phyloP scores from a whole-genome alignment of 2,888 invertebrate species.

The Dicranocentrus wangi region DNA sequence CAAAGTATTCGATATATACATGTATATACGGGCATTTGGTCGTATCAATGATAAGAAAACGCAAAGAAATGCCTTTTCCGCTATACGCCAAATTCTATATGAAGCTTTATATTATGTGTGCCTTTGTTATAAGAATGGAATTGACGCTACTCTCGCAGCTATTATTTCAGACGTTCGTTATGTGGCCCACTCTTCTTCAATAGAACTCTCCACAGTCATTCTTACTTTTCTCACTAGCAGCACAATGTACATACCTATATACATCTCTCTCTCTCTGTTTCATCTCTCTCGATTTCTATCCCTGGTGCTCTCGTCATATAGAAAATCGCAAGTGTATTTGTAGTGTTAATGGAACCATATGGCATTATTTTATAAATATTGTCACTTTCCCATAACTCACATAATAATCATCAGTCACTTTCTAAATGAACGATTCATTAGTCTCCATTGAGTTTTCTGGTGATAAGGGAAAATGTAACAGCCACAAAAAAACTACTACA shows the following conservation, averaged over 20 bases:
- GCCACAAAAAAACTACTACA: background rate
- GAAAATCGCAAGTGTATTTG: conserved; percentile 24
- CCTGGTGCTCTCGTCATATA: no score
- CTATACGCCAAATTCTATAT: background rate
- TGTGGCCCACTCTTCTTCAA: background rate
- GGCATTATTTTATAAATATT: conserved; percentile 58
- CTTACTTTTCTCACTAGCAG: conserved; percentile 17
- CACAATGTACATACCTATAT: background rate
- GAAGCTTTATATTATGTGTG: background rate
- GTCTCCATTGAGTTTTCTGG: conserved; percentile 25
- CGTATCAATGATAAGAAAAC: background rate
- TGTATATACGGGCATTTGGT: background rate
- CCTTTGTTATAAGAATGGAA: conserved; percentile 27
- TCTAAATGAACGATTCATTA: conserved; percentile 46
- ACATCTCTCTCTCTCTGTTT: no score
- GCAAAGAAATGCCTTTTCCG: background rate
- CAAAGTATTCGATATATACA: conserved; percentile 19
- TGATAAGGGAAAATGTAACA: conserved; percentile 7
- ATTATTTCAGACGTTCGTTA: conserved; percentile 15
- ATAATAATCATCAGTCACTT: conserved; percentile 28
- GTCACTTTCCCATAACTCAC: conserved; percentile 26
- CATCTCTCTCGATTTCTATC: no score
- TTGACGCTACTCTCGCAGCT: conserved; percentile 15
- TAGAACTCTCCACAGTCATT: background rate
- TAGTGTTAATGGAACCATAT: conserved; percentile 60